phyloP scores from a whole-genome alignment of 2,797 vertebrate genomes.

The Helostoma temminkii region DNA sequence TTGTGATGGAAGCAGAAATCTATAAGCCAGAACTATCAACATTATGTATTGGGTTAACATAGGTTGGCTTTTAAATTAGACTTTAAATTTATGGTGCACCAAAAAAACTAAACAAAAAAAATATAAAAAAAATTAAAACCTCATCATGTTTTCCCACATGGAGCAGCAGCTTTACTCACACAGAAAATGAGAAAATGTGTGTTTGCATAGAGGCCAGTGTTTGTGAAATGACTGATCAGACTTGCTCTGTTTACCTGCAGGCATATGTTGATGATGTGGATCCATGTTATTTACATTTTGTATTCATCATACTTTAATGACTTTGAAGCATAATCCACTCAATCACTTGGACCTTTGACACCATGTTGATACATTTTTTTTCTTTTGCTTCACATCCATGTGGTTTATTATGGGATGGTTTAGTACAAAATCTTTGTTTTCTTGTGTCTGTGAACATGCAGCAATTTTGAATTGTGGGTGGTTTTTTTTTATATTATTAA shows the following conservation, averaged over 20 bases:
- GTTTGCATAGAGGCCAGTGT: not conserved
- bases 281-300: not conserved
- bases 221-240: slow-evolving; percentile 2
- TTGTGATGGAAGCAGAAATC: not conserved
- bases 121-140: not conserved
- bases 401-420: slow-evolving; percentile 4
- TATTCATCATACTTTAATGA: slow-evolving; percentile 1
- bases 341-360: not conserved
- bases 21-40: no score
- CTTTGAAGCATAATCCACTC: slow-evolving; percentile 1
- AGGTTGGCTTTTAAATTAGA: no score
- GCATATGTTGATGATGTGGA: slow-evolving; percentile 11
- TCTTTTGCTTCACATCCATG: slow-evolving; percentile 44
- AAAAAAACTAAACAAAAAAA: no score
- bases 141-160: not conserved
- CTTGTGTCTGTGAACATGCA: slow-evolving; percentile 49
- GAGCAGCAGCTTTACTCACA: not conserved
- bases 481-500: slow-evolving; percentile 54
- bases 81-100: no score
- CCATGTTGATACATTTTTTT: slow-evolving; percentile 36
- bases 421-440: slow-evolving; percentile 32
- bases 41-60: no score
- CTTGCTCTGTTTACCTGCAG: not conserved
- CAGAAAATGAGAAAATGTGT: not conserved
- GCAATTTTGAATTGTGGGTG: slow-evolving; percentile 34